Conservation (phyloP, 2,888 invertebrate species). For the Lochmaea crataegi region DNA sequence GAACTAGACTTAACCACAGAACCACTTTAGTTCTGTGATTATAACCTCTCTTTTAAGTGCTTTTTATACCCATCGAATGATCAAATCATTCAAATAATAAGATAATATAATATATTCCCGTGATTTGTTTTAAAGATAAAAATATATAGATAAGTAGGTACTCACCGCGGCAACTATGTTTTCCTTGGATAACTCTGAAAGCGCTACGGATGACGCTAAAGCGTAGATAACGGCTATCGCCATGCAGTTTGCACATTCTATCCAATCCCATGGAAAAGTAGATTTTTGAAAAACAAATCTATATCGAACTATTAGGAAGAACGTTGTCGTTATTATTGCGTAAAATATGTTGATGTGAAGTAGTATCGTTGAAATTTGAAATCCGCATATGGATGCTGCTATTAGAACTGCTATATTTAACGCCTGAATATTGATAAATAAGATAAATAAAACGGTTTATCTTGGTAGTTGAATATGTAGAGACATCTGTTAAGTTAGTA, state of each 20-base stretch:
- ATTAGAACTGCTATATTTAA: slow-evolving; percentile 33
- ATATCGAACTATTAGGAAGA: slow-evolving; percentile 42
- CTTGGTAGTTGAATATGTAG: too few species aligned
- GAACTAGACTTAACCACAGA: too few species aligned
- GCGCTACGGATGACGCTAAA: slow-evolving; percentile 39
- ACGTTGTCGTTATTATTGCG: slow-evolving; percentile 39
- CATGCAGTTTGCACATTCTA: slow-evolving; percentile 44
- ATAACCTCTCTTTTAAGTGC: too few species aligned
- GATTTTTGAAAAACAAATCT: slow-evolving; percentile 39
- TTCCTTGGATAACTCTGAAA: slow-evolving; percentile 46
- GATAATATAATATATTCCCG: too few species aligned
- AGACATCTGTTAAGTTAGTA: too few species aligned
- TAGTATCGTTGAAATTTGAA: slow-evolving; percentile 32
- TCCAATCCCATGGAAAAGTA: slow-evolving; percentile 48
- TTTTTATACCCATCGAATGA: too few species aligned
- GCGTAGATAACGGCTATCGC: slow-evolving; percentile 36
- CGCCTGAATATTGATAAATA: slow-evolving; percentile 32
- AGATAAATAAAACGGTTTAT: neutral
- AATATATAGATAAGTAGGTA: neutral
- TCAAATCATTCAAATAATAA: too few species aligned
- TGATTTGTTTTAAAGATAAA: neutral
- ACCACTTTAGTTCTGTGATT: too few species aligned
- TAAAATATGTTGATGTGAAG: slow-evolving; percentile 35
- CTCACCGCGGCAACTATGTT: slow-evolving; percentile 52
- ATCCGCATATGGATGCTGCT: slow-evolving; percentile 29